Base-by-base conservation (phyloP, 2,797 vertebrate genomes). In the Zalophus californianus region DNA sequence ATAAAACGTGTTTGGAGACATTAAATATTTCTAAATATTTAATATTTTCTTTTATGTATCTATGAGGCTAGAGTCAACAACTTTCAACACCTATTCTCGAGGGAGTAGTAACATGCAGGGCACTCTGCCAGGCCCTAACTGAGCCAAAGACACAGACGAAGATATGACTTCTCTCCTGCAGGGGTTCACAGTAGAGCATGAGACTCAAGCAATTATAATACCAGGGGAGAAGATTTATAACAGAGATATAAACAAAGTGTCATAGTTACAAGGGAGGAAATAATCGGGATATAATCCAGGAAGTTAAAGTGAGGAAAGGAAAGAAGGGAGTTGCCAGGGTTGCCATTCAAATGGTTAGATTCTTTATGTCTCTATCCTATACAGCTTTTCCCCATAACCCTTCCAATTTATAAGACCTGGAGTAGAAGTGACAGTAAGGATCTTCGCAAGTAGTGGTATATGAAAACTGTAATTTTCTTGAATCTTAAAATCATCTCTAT, bases 281-380 rank as follows among this genome's bases (percentile, higher is more conserved):
- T 38, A 88, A 58, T 11, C 48, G 62, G 86, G 72, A 87, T 38
- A 80, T 7, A 41, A 68, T 38, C 6, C 18, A 66, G 41, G 78
- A 84, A 35, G 8, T 66, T 73, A 72, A 86, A 92, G 41, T 68
- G n/a, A 92, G 50, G 56, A 80, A 91, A 95, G 48, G 27, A 64
- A 86, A 80, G 41, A 79, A 68, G 70, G 29, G 56, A 56, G 58
- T 73, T 12, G 0, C 38, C 44, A 72, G 48, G 23, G 48, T 72
- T 77, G 73, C 27, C 50, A 78, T 78, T 96, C 54, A 73, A 73
- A 79, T 16, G 12, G 18, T 50, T 77, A 91, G 52, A 21, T 84
- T 87, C 15, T 70, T 83, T 78, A 72, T 11, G 21, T 87, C 18
- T 14, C 48, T 80, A 44, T 70, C 68, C 25, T 77, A 82, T 23